A percentile compares a stretch with the other conserved stretches of the same genome.
phyloP scores from a whole-genome alignment of 2,888 invertebrate genomes.

The Drosophila histrio region DNA sequence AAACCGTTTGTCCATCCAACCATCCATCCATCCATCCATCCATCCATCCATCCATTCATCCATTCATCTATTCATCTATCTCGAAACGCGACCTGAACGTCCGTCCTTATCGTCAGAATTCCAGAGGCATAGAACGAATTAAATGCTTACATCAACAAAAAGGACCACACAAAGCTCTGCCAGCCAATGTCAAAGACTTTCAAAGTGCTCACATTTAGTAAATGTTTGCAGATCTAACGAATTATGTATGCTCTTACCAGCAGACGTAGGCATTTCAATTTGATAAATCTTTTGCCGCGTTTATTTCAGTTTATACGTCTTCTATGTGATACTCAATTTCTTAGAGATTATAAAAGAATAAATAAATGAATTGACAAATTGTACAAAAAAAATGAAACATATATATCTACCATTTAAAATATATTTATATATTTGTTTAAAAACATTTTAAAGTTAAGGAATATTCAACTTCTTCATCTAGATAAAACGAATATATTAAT shows the following conservation, averaged over 20 bases:
- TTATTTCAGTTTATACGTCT: background rate
- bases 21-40: constrained; percentile 6
- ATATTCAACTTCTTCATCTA: too few species aligned
- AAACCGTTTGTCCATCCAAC: constrained; percentile 10
- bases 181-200: constrained; percentile 62
- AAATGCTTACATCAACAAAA: constrained; percentile 61
- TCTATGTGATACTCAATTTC: too few species aligned
- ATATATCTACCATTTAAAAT: too few species aligned
- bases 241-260: constrained; percentile 14
- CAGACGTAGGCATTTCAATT: background rate
- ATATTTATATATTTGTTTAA: too few species aligned
- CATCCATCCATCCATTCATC: constrained; percentile 16
- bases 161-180: constrained; percentile 45
- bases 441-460: too few species aligned
- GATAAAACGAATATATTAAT: too few species aligned
- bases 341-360: too few species aligned
- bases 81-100: constrained; percentile 35
- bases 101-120: constrained; percentile 57
- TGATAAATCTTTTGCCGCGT: background rate
- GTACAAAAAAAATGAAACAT: too few species aligned
- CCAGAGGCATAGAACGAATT: constrained; percentile 62
- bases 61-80: constrained; percentile 23
- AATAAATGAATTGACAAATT: too few species aligned
- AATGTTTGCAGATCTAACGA: constrained; percentile 6
- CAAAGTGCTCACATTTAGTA: constrained; percentile 10